Base-by-base conservation (phyloP, 2,113 vertebrate genomes). In the Anseranas semipalmata region DNA sequence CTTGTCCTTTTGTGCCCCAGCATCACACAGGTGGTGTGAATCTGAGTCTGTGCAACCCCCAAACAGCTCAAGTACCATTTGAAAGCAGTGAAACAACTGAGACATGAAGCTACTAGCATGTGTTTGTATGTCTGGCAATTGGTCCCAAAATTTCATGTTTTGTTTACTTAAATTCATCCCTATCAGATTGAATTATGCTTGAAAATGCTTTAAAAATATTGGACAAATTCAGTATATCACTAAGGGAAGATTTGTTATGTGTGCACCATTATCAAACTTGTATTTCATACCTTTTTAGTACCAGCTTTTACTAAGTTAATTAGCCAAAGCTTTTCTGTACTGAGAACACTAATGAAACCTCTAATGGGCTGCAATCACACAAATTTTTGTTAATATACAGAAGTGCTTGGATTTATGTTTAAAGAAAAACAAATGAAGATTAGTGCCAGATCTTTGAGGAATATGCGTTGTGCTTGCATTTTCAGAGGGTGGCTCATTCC, bases 241-340 rank as follows among this genome's bases (percentile, higher is more conserved):
- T 93, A 87, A 72, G 59, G 52, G 48, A 89, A 83, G 56, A 89
- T 87, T 92, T 88, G 88, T 78, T 85, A 62, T 66, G 75, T 71
- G 41, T 15, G 48, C 79, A 90, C 24, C n/a, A 80, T 79, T 96
- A 94, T 95, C 95, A 79, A 88, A 93, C 25, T 95, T 84, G 8
- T 27, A 63, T 93, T 86, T 93, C 73, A 39, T 12, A 73, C 24
- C 53, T 85, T 86, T 90, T 28, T 67, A 70, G 46, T 66, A 93
- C 65, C 56, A 81, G 35, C 82, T 85, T 94, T 85, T 48, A 3
- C 1, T 59, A 78, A 92, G 43, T 66, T 85, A 75, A 95, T 96
- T 94, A 93, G 27, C 74, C 67, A 87, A 67, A 83, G 58, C 52
- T 83, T 79, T 94, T 89, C 18, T 3, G 85, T 78, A 86, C 75